Percentiles rank a stretch among this genome's conserved stretches.
These are phyloP conservation scores for Bimastos eiseni DNA, from an alignment of 2,888 invertebrate genomes.

Conservation along the genomic window DNA sequence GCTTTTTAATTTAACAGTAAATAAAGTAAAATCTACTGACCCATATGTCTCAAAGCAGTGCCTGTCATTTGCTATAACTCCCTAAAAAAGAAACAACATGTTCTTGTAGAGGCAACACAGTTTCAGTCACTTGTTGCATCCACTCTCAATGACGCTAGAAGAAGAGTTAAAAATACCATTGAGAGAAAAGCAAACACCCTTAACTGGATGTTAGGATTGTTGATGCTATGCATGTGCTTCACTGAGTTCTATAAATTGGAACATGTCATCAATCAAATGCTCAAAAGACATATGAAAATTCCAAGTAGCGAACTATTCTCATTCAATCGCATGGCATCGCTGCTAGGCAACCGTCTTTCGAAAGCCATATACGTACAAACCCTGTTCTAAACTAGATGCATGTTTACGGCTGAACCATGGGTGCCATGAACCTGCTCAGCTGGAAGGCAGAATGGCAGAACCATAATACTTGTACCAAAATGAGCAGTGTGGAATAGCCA, in stretches of 20 bases:
- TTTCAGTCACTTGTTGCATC: background rate
- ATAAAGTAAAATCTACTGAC: slow-evolving; percentile 49
- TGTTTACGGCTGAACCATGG: no score
- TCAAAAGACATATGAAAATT: background rate
- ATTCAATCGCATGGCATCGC: no score
- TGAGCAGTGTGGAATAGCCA: no score
- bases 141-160: background rate
- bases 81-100: slow-evolving; percentile 47
- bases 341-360: no score
- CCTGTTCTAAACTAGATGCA: no score
- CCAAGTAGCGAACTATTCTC: background rate
- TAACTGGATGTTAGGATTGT: no score
- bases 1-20: no score
- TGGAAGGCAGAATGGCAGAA: no score
- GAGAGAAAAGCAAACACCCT: background rate
- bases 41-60: slow-evolving; percentile 94
- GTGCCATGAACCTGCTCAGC: no score
- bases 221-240: no score
- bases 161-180: background rate
- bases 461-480: no score
- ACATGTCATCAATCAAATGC: background rate
- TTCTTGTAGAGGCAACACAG: background rate
- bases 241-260: background rate
- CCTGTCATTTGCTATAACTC: slow-evolving; percentile 85
- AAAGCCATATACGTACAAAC: no score